Evolutionary conservation across 2,113 vertebrate species (phyloP).

Genomic region (Rhinogobius similis): DNA sequence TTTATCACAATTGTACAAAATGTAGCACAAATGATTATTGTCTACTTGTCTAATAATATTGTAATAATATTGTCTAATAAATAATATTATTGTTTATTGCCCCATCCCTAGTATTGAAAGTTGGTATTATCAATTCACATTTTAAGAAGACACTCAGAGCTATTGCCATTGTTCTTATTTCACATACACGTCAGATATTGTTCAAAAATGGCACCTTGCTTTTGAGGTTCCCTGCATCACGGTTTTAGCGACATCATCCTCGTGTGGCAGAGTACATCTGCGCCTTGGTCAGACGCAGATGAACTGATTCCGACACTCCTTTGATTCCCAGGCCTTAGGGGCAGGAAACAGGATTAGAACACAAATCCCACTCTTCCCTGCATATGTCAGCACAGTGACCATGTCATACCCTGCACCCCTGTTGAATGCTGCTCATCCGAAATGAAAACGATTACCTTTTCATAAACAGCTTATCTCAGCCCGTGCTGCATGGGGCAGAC

Average conservation of each 20-base stretch:
- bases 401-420: conserved; percentile 58
- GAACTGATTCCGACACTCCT: conserved; percentile 39
- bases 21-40: too few species aligned
- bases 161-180: background rate
- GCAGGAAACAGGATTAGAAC: conserved; percentile 77
- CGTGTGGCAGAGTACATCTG: background rate
- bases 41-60: too few species aligned
- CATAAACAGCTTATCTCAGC: conserved; percentile 56
- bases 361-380: conserved; percentile 60
- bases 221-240: too few species aligned
- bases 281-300: conserved; percentile 23
- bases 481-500: conserved; percentile 20
- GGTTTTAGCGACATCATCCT: background rate
- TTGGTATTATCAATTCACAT: too few species aligned
- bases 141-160: too few species aligned
- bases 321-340: conserved; percentile 68
- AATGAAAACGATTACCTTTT: conserved; percentile 72
- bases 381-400: conserved; percentile 58
- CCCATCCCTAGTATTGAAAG: too few species aligned
- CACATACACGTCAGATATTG: background rate
- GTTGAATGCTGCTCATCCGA: conserved; percentile 69
- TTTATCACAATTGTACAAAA: too few species aligned
- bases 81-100: too few species aligned
- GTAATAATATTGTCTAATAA: too few species aligned
- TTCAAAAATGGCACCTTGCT: too few species aligned